Conservation (phyloP, 2,797 vertebrate genomes). For the Melanogrammus aeglefinus region DNA sequence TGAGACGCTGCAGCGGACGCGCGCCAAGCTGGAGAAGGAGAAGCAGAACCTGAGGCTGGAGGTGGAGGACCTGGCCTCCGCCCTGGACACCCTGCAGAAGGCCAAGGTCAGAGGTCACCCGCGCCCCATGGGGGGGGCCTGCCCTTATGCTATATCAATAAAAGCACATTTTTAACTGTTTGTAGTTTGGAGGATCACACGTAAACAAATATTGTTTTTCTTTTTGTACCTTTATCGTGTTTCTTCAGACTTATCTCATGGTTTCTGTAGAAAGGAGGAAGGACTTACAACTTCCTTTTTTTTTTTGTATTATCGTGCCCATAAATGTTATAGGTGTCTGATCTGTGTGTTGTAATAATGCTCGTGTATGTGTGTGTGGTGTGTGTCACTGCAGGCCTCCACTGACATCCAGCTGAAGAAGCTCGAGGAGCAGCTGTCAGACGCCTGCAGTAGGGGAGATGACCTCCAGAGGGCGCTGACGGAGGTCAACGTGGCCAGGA, state of each 20-base stretch:
- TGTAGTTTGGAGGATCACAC: too few relatives aligned
- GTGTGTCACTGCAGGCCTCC: conserved; percentile 54
- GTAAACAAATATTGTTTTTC: too few relatives aligned
- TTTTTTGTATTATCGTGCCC: too few relatives aligned
- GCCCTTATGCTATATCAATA: too few relatives aligned
- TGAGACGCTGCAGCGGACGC: conserved; percentile 73
- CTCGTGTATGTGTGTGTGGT: background rate
- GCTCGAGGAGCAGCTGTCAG: conserved; percentile 75
- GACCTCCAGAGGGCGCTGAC: conserved; percentile 75
- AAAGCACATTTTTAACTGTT: too few relatives aligned
- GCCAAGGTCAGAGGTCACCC: conserved; percentile 64
- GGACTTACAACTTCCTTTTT: too few relatives aligned
- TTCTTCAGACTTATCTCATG: too few relatives aligned
- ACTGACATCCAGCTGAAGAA: conserved; percentile 76
- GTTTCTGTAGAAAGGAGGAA: background rate
- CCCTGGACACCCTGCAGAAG: conserved; percentile 75
- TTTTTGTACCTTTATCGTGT: too few relatives aligned
- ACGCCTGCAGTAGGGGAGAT: conserved; percentile 73
- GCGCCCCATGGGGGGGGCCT: too few relatives aligned
- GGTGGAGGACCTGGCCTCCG: conserved; percentile 73
- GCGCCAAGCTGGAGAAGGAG: conserved; percentile 80
- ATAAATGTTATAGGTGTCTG: too few relatives aligned
- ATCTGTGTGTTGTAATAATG: background rate
- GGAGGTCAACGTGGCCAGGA: conserved; percentile 73
- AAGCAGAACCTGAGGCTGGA: conserved; percentile 79